Evolutionary conservation across 2,797 vertebrate species (phyloP).

Genomic region (Syngnathus acus): DNA sequence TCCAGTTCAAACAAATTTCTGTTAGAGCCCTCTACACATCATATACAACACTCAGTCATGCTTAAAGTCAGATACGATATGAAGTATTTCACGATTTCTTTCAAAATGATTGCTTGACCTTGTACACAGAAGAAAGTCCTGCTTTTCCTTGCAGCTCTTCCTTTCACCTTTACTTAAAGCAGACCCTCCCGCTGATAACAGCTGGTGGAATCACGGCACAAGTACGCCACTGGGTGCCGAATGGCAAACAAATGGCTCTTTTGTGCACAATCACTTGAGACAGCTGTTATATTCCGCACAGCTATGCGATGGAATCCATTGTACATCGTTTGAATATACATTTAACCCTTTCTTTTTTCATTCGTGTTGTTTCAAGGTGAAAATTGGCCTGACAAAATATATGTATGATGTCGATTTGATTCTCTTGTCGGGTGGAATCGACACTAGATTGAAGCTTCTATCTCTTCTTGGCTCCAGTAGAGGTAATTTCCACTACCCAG

Average conservation of each 20-base stretch:
- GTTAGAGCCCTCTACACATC: no score
- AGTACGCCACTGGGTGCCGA: background rate
- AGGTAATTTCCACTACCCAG: background rate
- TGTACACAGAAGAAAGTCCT: background rate
- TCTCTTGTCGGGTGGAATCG: background rate
- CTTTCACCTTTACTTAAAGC: slow-evolving; percentile 4
- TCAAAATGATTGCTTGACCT: background rate
- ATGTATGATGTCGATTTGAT: background rate
- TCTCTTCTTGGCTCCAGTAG: background rate
- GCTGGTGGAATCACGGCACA: slow-evolving; percentile 3
- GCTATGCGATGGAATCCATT: slow-evolving; percentile 1
- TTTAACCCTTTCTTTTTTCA: no score
- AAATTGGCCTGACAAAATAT: no score
- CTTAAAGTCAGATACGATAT: no score
- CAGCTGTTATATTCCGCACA: slow-evolving; percentile 2
- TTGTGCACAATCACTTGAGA: slow-evolving; percentile 3
- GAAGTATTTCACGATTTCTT: no score
- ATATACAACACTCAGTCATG: no score
- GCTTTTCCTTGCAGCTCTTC: background rate
- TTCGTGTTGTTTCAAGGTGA: no score
- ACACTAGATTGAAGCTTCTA: background rate
- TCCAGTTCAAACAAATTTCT: no score
- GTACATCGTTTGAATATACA: background rate
- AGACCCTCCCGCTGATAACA: slow-evolving; percentile 7
- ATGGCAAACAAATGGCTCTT: slow-evolving; percentile 9